Conservation (phyloP, 2,888 invertebrate genomes). For the Nomada fabriciana region DNA sequence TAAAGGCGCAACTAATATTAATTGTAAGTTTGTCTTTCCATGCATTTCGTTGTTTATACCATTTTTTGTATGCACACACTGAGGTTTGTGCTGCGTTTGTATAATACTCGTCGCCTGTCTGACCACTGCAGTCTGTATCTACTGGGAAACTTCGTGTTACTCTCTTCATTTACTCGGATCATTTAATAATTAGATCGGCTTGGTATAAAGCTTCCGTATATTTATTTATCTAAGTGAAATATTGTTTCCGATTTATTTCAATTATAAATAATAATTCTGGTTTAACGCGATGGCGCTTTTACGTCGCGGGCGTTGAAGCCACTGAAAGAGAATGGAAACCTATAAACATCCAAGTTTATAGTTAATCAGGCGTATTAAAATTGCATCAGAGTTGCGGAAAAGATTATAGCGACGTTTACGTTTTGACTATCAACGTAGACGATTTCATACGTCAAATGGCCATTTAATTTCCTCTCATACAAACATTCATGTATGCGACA, state of each 20-base stretch:
- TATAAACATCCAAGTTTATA: conserved; percentile 24
- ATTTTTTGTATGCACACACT: not conserved
- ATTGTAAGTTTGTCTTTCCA: not conserved
- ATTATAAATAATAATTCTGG: not conserved
- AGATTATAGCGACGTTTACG: not conserved
- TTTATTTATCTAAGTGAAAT: not conserved
- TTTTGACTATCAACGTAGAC: not conserved
- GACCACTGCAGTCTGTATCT: not conserved
- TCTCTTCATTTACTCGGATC: too few species aligned
- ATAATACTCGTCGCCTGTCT: not conserved
- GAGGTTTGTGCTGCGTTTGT: not conserved
- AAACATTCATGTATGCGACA: conserved; percentile 38
- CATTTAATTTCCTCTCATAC: conserved; percentile 25
- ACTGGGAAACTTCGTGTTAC: not conserved
- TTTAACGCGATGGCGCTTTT: not conserved
- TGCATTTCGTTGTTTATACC: not conserved
- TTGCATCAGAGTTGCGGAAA: not conserved
- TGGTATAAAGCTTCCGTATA: too few species aligned
- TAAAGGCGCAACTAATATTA: not conserved
- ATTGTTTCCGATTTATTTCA: not conserved
- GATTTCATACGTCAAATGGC: conserved; percentile 3
- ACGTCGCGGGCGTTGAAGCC: conserved; percentile 8
- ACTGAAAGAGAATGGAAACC: conserved; percentile 19
- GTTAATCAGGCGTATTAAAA: not conserved
- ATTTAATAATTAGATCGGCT: not conserved